phyloP scores from a whole-genome alignment of 2,888 invertebrate species.

The Lacanobia oleracea region DNA sequence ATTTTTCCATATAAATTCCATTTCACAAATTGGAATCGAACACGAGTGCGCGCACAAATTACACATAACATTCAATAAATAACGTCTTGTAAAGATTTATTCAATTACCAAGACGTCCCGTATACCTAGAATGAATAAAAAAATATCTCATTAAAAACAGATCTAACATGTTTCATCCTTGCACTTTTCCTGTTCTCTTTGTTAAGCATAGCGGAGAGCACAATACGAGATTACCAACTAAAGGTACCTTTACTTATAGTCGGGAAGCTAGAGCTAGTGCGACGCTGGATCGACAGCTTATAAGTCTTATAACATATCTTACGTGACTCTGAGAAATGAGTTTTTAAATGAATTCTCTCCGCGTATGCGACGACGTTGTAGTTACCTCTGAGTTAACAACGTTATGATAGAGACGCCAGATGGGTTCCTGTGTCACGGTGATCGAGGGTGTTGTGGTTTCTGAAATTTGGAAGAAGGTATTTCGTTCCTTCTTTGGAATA shows the following conservation, averaged over 20 bases:
- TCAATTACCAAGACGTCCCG: too few relatives aligned
- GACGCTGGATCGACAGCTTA: constrained; percentile 78
- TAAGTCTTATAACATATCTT: constrained; percentile 79
- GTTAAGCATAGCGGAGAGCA: constrained; percentile 38
- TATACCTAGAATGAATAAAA: background rate
- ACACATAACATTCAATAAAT: too few relatives aligned
- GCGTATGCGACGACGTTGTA: constrained; percentile 62
- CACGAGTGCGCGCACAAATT: too few relatives aligned
- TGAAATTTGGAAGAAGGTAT: background rate
- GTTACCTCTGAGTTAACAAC: constrained; percentile 34
- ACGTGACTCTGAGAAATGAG: constrained; percentile 83
- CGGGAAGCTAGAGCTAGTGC: constrained; percentile 16
- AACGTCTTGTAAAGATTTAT: too few relatives aligned
- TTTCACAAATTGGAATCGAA: too few relatives aligned
- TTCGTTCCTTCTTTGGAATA: too few relatives aligned
- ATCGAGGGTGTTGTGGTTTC: constrained; percentile 20
- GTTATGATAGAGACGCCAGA: constrained; percentile 28
- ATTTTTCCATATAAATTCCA: too few relatives aligned
- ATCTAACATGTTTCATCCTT: constrained; percentile 14
- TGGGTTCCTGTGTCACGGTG: constrained; percentile 22
- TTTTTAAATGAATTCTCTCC: constrained; percentile 83
- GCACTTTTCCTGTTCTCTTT: constrained; percentile 29
- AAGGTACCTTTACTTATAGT: constrained; percentile 19
- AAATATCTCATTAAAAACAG: constrained; percentile 19
- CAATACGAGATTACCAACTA: constrained; percentile 38